Evolutionary conservation across 2,797 vertebrate genomes (phyloP).

Genomic region (Florisuga fusca): DNA sequence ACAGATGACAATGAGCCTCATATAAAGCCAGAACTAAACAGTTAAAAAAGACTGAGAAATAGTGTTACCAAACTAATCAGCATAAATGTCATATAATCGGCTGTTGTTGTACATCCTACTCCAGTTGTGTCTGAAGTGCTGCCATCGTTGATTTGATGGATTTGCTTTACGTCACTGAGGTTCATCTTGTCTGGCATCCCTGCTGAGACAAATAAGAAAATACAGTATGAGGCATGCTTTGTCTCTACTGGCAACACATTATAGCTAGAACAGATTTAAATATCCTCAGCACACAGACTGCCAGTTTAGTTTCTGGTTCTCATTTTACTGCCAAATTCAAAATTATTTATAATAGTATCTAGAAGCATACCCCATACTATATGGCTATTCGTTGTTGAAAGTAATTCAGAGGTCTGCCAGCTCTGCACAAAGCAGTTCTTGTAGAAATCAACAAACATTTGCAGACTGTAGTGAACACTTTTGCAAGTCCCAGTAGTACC

Average conservation of each 20-base stretch:
- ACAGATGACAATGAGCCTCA: neutral
- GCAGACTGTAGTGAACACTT: neutral
- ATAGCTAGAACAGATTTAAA: neutral
- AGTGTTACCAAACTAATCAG: slow-evolving; percentile 74
- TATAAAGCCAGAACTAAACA: neutral
- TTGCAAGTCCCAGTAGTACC: neutral
- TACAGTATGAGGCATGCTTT: slow-evolving; percentile 20
- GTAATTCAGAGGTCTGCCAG: neutral
- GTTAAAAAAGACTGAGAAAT: slow-evolving; percentile 79
- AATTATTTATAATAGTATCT: neutral
- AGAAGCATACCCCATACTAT: neutral
- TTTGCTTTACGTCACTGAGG: slow-evolving; percentile 81
- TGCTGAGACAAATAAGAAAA: slow-evolving; percentile 77
- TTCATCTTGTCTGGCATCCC: slow-evolving; percentile 84
- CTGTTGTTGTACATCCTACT: slow-evolving; percentile 40
- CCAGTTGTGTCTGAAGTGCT: slow-evolving; percentile 71
- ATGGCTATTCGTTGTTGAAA: neutral
- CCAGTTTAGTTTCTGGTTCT: neutral
- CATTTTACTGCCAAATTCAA: neutral
- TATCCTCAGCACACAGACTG: neutral
- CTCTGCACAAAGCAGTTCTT: neutral
- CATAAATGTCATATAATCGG: slow-evolving; percentile 65
- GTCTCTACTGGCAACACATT: neutral
- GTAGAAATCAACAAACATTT: slow-evolving; percentile 28
- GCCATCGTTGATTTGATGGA: slow-evolving; percentile 74